Base-by-base conservation (phyloP, 2,113 vertebrate genomes). In the Misgurnus anguillicaudatus region DNA sequence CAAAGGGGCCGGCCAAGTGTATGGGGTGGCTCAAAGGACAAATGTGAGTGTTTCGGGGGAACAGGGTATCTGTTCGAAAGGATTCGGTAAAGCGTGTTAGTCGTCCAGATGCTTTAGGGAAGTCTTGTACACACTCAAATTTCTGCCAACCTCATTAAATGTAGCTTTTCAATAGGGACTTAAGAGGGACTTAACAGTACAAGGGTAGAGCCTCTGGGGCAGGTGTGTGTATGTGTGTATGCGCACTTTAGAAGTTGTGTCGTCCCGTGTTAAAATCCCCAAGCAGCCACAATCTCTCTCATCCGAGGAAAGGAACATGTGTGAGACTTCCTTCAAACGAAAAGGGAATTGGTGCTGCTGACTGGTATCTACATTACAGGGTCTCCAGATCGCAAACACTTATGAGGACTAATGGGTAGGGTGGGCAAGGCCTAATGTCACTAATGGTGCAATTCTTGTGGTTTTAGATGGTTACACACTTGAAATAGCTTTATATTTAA, bases 301-400 rank as follows among this genome's bases (percentile, higher is more conserved):
- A 65, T 64, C 65, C 17, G 4, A 80, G 64, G 71, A 47, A 39
- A 45, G 60, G 60, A 80, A 66, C 42, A 82, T 79, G 80, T 75
- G 83, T 58, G 79, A 63, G 67, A 61, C 65, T 66, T 79, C 75
- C 48, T 65, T 9, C 11, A 67, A 60, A 36, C 55, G 63, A 81
- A 77, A 8, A 51, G 31, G 17, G 38, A 61, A 55, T 17, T n/a
- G 7, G 16, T 51, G 42, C 21, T 72, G 3, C 62, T 62, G 76
- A 16, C 63, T 78, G 80, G 62, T 78, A 62, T 74, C 53, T 74
- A n/a, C 53, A 61, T 78, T 78, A 73, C 61, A 58, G 9, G 19
- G n/a, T 74, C 19, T 61, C 13, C 19, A 62, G 64, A 78, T 45
- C 75, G 66, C 8, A 75, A 24, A 82, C 17, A 14, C 41, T 48